Evolutionary conservation across 2,888 invertebrate species (phyloP), one percentile per base, ranked within the genome.

Genomic region (Sepiola atlantica): DNA sequence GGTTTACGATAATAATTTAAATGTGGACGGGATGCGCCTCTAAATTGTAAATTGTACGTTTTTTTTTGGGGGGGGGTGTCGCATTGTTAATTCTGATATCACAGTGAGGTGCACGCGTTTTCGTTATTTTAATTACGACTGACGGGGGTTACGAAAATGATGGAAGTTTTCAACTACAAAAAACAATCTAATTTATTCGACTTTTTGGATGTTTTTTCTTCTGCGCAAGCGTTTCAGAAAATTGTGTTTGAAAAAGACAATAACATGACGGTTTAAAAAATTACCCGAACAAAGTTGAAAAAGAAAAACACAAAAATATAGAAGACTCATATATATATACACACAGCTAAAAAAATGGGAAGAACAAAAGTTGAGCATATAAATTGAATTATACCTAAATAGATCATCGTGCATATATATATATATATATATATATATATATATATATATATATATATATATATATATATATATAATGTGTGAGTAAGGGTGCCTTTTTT

Each of bases 161-260:
- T n/a, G n/a, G n/a, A 20, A 14, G 77, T n/a, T 45, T 45, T 45
- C 45, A 45, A 45, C 45, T 2, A 45, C 2, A 28, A 61, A 77
- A 77, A 77, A 77, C n/a, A 77, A 77, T 77, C 77, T 77, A 77
- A 77, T 77, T 77, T 77, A 14, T 16, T 77, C n/a, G n/a, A n/a
- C 16, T 77, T n/a, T n/a, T 32, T 16, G 3, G n/a, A 16, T n/a
- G 77, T n/a, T 77, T n/a, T 77, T n/a, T 77, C n/a, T 16, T n/a
- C n/a, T n/a, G 77, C 14, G n/a, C 77, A 77, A 77, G n/a, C n/a
- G 77, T 77, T 45, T 77, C n/a, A n/a, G 77, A n/a, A 77, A 77
- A 77, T 77, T 77, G 77, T 77, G n/a, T 77, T 77, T 77, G 77
- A 77, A 77, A n/a, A 77, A 32, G 77, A 77, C 77, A 32, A n/a